Evolutionary conservation across 2,888 invertebrate species (phyloP), one percentile per base, ranked within the genome.

Genomic region (Clivina fossor): DNA sequence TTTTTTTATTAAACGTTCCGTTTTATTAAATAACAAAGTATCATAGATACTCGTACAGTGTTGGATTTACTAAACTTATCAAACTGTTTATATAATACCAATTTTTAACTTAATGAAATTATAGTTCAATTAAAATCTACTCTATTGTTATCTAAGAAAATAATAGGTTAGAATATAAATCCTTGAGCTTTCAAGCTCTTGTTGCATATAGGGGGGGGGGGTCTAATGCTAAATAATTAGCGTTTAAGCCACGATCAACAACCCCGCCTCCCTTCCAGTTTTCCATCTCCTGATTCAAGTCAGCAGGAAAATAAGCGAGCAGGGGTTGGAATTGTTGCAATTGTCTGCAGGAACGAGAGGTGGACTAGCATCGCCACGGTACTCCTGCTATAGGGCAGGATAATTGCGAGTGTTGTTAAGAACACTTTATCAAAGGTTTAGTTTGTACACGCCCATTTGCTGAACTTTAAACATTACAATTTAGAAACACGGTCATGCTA

Each of bases 391-490:
- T n/a, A n/a, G n/a, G 54, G 46, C 46, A 55, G 55, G 46, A 47
- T 55, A 55, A 55, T 55, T 55, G 55, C 46, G 40, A 55, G 47
- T 55, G 55, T 55, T 55, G 55, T 55, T 55, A 55, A 55, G 55
- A 55, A 55, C 55, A 55, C 55, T 55, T 47, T 55, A 55, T 55
- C 55, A 55, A 55, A 55, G 55, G 55, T 55, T 46, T 55, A 55
- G 47, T 22, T n/a, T 46, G 55, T 32, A 30, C 22, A n/a, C 55
- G 55, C 55, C 55, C 55, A 55, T 55, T 55, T 46, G 47, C 55
- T 55, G 55, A 55, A 55, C 55, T 55, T 55, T 55, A 46, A 47
- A 55, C 55, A 55, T 55, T 55, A 55, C 55, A 55, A 55, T 55
- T 55, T 55, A 55, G 55, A 55, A 55, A 40, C 55, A 55, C 55